Base-by-base conservation (phyloP, 2,113 vertebrate species). In the Psittacula cyanocephala region DNA sequence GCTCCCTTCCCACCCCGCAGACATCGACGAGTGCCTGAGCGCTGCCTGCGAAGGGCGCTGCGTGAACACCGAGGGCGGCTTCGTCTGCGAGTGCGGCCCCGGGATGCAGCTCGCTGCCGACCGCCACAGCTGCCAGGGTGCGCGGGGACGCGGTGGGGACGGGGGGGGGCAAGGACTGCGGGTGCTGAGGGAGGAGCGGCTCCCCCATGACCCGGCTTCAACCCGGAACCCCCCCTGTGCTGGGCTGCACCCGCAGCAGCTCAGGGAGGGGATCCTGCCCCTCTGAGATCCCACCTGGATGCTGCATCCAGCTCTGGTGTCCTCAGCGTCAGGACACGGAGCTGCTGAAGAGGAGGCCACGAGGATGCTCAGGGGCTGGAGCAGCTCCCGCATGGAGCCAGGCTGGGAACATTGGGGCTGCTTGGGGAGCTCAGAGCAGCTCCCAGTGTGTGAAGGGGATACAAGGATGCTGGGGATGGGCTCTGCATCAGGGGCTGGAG, bases 41-140 rank as follows among this genome's bases (percentile, higher is more conserved):
- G 87, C 97, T 1, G 97, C 98, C 27, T 98, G 98, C 1, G 97
- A 98, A 75, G 98, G 98, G 44, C 95, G 60, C 28, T 98, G 98
- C 0, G 92, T 98, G 86, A 98, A 98, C 97, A 98, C 97, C 0
- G 98, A 98, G 93, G 98, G 98, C 0, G 98, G 98, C 28, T 98
- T 98, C 9, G 96, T 98, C 86, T 98, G 98, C 11, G 97, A 98
- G 92, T 98, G 98, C 5, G 97, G 98, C 59, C 97, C 95, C 0
- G 98, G 98, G 47, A 93, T 97, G 97, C 98, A 97, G 90, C 98
- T 98, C 24, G 93, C 98, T 0, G 89, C 98, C 1, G 97, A 98
- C 65, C 97, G 96, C 64, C 98, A 97, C 90, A 97, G 97, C 95
- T 98, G 98, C 95, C 97, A 94, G 76, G 98, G 98, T 98, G 93